Percentiles rank a stretch among this genome's conserved stretches.
Evolutionary conservation across 2,888 invertebrate genomes (phyloP).

Genomic region (Ochropacha duplaris): DNA sequence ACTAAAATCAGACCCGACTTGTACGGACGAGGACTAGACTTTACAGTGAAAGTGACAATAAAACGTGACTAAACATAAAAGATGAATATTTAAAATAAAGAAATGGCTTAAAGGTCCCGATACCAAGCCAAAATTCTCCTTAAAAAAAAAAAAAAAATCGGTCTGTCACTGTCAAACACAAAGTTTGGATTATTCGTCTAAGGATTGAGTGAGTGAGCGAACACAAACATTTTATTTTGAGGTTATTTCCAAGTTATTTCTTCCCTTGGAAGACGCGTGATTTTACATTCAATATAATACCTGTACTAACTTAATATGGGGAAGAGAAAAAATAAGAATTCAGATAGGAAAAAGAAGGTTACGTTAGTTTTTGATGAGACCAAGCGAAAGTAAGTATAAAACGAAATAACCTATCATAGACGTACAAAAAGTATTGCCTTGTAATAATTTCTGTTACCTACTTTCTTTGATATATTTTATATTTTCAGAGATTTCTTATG

Average conservation of each 20-base stretch:
- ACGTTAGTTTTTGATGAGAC: constrained; percentile 71
- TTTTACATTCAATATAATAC: not conserved
- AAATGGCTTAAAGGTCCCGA: no score
- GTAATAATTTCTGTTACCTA: not conserved
- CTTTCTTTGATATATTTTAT: not conserved
- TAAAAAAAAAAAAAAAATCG: no score
- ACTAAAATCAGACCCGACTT: no score
- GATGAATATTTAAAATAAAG: no score
- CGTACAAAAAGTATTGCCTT: not conserved
- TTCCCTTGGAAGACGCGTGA: not conserved
- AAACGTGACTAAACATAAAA: no score
- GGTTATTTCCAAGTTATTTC: no score
- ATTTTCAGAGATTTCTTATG: constrained; percentile 88
- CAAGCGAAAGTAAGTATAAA: constrained; percentile 61
- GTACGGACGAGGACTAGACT: no score
- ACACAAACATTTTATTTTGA: not conserved
- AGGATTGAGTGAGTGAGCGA: no score
- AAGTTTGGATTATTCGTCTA: no score
- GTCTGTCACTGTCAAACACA: no score
- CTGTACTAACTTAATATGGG: constrained; percentile 41
- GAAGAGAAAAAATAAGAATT: constrained; percentile 59
- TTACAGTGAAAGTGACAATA: no score
- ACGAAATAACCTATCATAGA: not conserved
- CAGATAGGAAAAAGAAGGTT: constrained; percentile 63
- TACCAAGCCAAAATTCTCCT: no score